Conservation (phyloP, 2,113 vertebrate genomes). For the Pluvianellus socialis region DNA sequence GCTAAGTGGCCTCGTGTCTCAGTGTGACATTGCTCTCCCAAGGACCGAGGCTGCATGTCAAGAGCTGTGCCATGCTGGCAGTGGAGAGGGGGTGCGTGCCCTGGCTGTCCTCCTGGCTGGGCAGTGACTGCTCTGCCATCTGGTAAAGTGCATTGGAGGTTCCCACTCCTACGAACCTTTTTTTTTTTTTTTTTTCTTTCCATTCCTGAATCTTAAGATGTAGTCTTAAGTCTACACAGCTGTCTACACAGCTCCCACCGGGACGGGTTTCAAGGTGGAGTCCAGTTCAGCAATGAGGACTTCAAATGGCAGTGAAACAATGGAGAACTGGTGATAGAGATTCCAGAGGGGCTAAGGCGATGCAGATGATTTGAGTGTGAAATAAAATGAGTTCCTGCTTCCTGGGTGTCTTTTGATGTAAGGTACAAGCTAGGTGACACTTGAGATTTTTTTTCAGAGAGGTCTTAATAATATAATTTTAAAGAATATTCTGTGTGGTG, state of each 20-base stretch:
- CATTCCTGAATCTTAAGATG: background rate
- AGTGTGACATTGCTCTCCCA: background rate
- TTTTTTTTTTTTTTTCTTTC: background rate
- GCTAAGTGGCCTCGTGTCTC: rapidly evolving
- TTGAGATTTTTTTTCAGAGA: background rate
- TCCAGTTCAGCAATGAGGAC: background rate
- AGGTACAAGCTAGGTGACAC: background rate
- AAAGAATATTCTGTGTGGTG: background rate
- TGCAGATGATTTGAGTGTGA: background rate
- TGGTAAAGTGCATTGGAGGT: background rate
- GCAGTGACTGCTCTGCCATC: background rate
- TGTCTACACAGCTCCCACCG: background rate
- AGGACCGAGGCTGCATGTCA: background rate
- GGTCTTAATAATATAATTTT: background rate
- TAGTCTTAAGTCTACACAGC: too few relatives aligned
- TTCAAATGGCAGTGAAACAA: background rate
- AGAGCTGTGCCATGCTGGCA: background rate
- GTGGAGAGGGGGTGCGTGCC: background rate
- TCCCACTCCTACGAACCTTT: background rate
- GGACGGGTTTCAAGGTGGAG: background rate
- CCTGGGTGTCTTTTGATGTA: background rate
- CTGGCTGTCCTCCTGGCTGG: background rate
- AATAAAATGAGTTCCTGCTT: background rate
- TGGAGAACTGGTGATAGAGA: background rate
- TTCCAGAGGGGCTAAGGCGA: rapidly evolving